Conservation (phyloP, 2,888 invertebrate genomes). For the Lymantria monacha region DNA sequence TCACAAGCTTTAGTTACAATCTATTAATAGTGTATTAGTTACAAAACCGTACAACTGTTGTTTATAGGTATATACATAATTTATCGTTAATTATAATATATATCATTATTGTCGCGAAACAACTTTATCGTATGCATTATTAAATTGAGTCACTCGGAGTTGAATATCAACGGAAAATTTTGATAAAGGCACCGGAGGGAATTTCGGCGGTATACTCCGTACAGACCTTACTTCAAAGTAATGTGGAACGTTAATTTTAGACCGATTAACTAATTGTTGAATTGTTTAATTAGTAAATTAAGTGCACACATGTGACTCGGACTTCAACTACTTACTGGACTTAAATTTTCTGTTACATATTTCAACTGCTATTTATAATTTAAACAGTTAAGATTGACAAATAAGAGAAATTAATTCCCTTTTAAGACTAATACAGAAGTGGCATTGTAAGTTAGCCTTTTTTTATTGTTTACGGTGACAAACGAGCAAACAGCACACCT, state of each 20-base stretch:
- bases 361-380: no score
- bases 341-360: background rate
- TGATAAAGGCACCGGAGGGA: conserved; percentile 44
- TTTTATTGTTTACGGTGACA: no score
- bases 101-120: conserved; percentile 31
- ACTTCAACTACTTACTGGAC: background rate
- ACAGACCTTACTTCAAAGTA: conserved; percentile 29
- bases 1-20: no score
- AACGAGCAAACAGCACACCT: no score
- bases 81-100: conserved; percentile 31
- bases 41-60: conserved; percentile 10
- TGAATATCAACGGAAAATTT: conserved; percentile 47
- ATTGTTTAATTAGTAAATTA: conserved; percentile 21
- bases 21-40: conserved; percentile 9
- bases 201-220: conserved; percentile 23
- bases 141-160: conserved; percentile 45
- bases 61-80: conserved; percentile 22
- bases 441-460: no score
- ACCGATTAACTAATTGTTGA: conserved; percentile 20
- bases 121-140: conserved; percentile 55
- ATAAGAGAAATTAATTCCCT: no score
- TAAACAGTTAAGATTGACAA: no score
- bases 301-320: background rate
- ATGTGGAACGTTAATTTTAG: conserved; percentile 15
- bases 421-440: no score